These are phyloP conservation scores for Zygaena filipendulae DNA, from an alignment of 2,888 invertebrate genomes.

Conservation along the genomic window DNA sequence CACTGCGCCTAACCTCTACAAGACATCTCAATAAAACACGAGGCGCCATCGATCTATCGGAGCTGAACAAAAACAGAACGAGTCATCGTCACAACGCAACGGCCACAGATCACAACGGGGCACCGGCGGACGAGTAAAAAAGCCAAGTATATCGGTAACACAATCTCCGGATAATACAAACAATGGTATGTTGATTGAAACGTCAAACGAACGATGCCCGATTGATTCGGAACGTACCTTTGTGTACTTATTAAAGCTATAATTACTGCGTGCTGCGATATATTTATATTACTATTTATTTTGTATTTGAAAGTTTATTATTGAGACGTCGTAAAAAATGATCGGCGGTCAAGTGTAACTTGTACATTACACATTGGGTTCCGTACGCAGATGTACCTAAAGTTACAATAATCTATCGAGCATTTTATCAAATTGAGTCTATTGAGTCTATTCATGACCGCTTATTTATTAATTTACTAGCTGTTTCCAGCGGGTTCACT, in stretches of 20 bases:
- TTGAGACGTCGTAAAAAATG: constrained; percentile 48
- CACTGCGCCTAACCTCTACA: too few relatives aligned
- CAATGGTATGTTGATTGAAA: constrained; percentile 66
- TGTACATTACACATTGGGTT: too few relatives aligned
- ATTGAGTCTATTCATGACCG: too few relatives aligned
- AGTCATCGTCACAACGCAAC: too few relatives aligned
- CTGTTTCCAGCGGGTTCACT: too few relatives aligned
- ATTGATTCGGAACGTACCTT: constrained; percentile 54
- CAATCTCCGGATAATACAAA: constrained; percentile 65
- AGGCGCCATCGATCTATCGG: background rate
- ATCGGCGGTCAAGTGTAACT: too few relatives aligned
- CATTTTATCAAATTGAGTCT: too few relatives aligned
- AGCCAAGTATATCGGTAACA: constrained; percentile 60
- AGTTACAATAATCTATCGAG: too few relatives aligned
- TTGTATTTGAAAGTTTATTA: constrained; percentile 57
- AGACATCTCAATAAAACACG: too few relatives aligned
- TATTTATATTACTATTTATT: constrained; percentile 64
- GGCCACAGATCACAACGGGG: background rate
- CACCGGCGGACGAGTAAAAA: constrained; percentile 22
- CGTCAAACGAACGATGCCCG: constrained; percentile 59
- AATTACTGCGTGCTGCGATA: constrained; percentile 61
- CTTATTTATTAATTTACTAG: too few relatives aligned
- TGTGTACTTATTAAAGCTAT: constrained; percentile 61
- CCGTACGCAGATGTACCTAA: too few relatives aligned
- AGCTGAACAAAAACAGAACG: background rate